Evolutionary conservation across 2,888 invertebrate genomes (phyloP).

Genomic region (Amiota communis): DNA sequence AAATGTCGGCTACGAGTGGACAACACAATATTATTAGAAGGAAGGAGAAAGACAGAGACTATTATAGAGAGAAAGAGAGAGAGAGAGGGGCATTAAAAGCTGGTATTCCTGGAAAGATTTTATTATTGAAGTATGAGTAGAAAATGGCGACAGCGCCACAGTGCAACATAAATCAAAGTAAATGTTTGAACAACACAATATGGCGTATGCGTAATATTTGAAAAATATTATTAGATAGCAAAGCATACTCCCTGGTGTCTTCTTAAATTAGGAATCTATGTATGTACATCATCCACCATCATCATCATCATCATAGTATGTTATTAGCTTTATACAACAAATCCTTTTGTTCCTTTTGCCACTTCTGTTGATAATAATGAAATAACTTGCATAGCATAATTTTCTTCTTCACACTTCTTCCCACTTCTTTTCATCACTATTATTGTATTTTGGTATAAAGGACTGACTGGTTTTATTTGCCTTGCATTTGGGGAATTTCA

Average conservation of each 20-base stretch:
- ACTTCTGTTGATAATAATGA: not conserved
- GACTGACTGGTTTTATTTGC: too few species aligned
- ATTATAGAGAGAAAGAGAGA: not conserved
- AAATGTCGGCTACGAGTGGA: constrained; percentile 45
- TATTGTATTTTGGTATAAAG: too few species aligned
- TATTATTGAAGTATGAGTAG: not conserved
- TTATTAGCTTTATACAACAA: constrained; percentile 20
- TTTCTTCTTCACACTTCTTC: not conserved
- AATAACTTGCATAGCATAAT: constrained; percentile 25
- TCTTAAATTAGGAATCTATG: too few species aligned
- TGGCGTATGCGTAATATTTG: not conserved
- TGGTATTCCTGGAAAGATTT: too few species aligned
- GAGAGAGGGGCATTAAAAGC: too few species aligned
- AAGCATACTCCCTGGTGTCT: too few species aligned
- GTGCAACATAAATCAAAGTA: constrained; percentile 9
- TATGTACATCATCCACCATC: too few species aligned
- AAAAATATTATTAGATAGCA: not conserved
- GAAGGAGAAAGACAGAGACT: not conserved
- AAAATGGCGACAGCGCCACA: not conserved
- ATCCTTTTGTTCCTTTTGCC: not conserved
- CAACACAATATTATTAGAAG: constrained; percentile 23
- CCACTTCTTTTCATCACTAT: too few species aligned
- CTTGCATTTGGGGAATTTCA: constrained; percentile 6
- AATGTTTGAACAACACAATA: not conserved
- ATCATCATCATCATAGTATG: not conserved